Base-by-base conservation (phyloP, 2,113 vertebrate species). In the Dicerorhinus sumatrensis region DNA sequence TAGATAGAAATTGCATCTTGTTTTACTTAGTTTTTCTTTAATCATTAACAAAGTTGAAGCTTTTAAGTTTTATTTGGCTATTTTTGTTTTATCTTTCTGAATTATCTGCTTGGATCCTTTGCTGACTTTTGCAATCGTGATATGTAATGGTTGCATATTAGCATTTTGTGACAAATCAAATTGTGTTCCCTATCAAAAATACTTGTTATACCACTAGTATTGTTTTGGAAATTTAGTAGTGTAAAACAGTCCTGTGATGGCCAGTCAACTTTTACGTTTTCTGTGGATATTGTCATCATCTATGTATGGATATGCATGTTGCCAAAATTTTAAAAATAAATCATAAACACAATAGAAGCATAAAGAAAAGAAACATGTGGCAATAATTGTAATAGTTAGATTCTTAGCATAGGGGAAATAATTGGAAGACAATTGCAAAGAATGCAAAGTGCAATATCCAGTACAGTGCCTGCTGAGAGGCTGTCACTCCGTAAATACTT, bases 281-380 rank as follows among this genome's bases (percentile, higher is more conserved):
- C n/a, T 94, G 8, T 89, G 23, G 25, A 27, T 79, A 51, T 58
- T 67, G 2, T 56, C 29, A 72, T 96, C 16, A 65, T 27, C 58
- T 51, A 33, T 20, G 10, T 83, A 29, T 8, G 8, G 54, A 60
- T 81, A 76, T 73, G 6, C 39, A 76, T 39, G 14, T 91, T 94
- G 36, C 51, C 33, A 73, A 54, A 60, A 69, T 82, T 76, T 90
- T 62, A 72, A 91, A 97, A 76, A 8, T 31, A 76, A 90, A 84
- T 79, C 10, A 9, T 63, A 67, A 93, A 81, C 36, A 69, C 20
- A 67, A 17, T 46, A 62, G 36, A 88, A 88, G 5, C 11, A 73
- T 63, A 51, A 88, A 80, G 46, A 70, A 94, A 89, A 88, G 51
- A 89, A 85, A 33, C 33, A 58, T 3, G 29, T 21, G 73, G 18